Evolutionary conservation across 2,113 vertebrate genomes (phyloP), one percentile per base, ranked within the genome.

Genomic region (Pelvicachromis taeniatus): DNA sequence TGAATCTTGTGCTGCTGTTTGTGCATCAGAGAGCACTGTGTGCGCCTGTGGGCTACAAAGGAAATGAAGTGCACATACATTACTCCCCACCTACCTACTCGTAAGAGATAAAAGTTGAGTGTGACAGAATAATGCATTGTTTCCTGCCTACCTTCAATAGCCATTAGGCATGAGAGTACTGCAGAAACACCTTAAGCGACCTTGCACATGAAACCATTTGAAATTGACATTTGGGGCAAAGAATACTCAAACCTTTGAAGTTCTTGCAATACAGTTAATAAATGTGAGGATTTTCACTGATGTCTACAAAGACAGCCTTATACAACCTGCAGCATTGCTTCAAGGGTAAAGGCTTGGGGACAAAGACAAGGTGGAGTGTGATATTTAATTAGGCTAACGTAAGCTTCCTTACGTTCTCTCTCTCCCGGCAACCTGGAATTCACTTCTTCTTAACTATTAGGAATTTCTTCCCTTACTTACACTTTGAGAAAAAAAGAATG

Each of bases 171-270:
- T 26, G 65, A 80, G 70, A 78, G 82, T 40, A 61, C 77, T 50
- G 50, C 81, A 86, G 80, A 77, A 87, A 77, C 87, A 94, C 91
- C 90, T 86, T 14, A 80, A 92, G 92, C 92, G 9, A 84, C 84
- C 82, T n/a, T 56, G 61, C 75, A 82, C 83, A 86, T 45, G 70
- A 91, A 89, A 88, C 82, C 80, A 63, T 42, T 56, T 59, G 70
- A 86, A 85, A 89, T 80, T 83, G 93, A 91, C 92, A 85, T 87
- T 81, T 78, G 77, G 80, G 89, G 68, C 77, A 85, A 19, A 84
- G 59, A 78, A 84, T 38, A 55, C 31, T 89, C 75, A 4, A 35
- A 50, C 55, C 90, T 95, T 94, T 95, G 93, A 95, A 91, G 94
- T 91, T 89, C 26, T 75, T 82, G 85, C 81, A 77, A 86, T 88